Evolutionary conservation across 2,113 vertebrate species (phyloP).

Genomic region (Chascanopsetta lugubris): DNA sequence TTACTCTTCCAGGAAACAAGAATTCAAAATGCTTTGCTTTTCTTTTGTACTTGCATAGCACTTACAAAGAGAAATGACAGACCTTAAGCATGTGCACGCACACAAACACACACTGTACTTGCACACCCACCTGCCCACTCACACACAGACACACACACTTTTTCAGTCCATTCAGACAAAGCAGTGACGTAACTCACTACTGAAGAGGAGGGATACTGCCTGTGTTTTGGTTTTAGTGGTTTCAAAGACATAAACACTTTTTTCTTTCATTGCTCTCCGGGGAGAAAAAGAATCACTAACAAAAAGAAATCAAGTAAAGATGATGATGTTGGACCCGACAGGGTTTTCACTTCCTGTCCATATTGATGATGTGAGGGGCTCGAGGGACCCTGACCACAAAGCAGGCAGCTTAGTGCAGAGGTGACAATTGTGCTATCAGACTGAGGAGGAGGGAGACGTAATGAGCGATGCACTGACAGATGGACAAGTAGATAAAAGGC

Average conservation of each 20-base stretch:
- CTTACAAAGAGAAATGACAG: conserved; percentile 80
- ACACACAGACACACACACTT: conserved; percentile 9
- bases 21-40: conserved; percentile 77
- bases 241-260: conserved; percentile 77
- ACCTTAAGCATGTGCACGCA: conserved; percentile 48
- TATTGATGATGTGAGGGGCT: conserved; percentile 53
- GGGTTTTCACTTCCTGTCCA: conserved; percentile 41
- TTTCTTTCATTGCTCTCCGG: conserved; percentile 52
- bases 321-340: conserved; percentile 40
- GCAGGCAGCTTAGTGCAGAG: conserved; percentile 60
- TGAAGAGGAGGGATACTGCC: conserved; percentile 78
- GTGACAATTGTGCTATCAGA: conserved; percentile 43
- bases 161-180: conserved; percentile 70
- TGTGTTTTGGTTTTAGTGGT: conserved; percentile 75
- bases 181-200: conserved; percentile 73
- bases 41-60: conserved; percentile 86
- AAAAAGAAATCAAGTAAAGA: conserved; percentile 43
- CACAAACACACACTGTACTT: conserved; percentile 38
- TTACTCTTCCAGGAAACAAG: conserved; percentile 76
- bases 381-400: conserved; percentile 71
- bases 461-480: conserved; percentile 17
- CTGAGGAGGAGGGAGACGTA: conserved; percentile 11
- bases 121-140: conserved; percentile 57
- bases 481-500: conserved; percentile 22
- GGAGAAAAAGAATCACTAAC: conserved; percentile 38